Evolutionary conservation across 2,113 vertebrate genomes (phyloP), one percentile per base, ranked within the genome.

Genomic region (Accipiter virgatus): DNA sequence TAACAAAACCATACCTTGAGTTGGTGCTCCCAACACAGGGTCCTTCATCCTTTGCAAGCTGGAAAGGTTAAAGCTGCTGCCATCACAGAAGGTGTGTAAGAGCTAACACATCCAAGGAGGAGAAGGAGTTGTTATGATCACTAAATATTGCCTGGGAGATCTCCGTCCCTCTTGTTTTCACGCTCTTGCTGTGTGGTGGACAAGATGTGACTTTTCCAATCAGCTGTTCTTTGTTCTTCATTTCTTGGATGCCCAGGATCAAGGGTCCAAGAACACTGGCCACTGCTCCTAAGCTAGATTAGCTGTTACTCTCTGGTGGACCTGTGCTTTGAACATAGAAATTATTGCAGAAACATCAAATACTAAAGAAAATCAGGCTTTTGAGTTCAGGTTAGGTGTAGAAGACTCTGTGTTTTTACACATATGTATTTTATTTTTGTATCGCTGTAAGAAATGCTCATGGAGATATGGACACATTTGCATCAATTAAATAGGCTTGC

Each of bases 381-480:
- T 70, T 62, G 40, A 52, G 14, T 45, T 81, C 23, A 43, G 20
- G 7, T 4, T 43, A 71, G 10, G 32, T 27, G 7, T 62, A 47
- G 48, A 73, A 86, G 86, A 58, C 4, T 8, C 12, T 32, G 22
- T 50, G 34, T 0, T 0, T 56, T 61, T 58, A 14, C 17, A 32
- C 34, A 25, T 13, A 5, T 34, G 27, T 25, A 13, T 58, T 71
- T 56, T 70, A 29, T 50, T 83, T 62, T 48, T 52, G 3, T 52
- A 18, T 18, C 7, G 3, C 5, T 21, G 2, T 17, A 8, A 40
- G 73, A 59, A 79, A 7, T 4, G 0, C 9, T 68, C 16, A 1
- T 13, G 40, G 36, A 80, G 7, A 40, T 14, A 1, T 2, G 23
- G 47, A 16, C 13, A 17, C 2, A 4, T 12, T 58, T 32, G 13